A percentile compares a stretch with the other conserved stretches of the same genome.
Evolutionary conservation across 2,113 vertebrate species (phyloP).

Genomic region (Pristiophorus japonicus): DNA sequence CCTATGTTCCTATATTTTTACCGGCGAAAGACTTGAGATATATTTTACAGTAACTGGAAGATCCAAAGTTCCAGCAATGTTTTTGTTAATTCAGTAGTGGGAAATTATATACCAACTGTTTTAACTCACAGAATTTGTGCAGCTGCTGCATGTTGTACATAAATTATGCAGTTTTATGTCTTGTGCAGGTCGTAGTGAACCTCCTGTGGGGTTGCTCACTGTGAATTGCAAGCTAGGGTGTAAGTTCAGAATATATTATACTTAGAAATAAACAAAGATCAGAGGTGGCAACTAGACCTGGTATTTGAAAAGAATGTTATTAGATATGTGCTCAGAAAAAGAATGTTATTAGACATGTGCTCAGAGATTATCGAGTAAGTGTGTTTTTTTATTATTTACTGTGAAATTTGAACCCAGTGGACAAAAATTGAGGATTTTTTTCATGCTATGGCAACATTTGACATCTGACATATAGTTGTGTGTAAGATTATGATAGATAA

Average conservation of each 20-base stretch:
- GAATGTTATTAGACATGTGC: neutral
- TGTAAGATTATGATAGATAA: neutral
- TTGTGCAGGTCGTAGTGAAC: neutral
- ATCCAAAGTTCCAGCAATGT: neutral
- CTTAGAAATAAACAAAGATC: neutral
- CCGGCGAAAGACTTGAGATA: neutral
- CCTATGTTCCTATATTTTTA: neutral
- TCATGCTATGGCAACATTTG: neutral
- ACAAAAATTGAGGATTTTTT: conserved; percentile 26
- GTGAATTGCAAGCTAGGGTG: neutral
- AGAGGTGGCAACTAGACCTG: neutral
- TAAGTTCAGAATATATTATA: neutral
- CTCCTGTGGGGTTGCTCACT: neutral
- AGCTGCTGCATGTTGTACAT: neutral
- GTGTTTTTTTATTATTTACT: neutral
- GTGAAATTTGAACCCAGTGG: conserved; percentile 12
- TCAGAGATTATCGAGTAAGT: neutral
- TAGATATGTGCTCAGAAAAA: neutral
- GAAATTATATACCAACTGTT: neutral
- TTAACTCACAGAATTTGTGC: neutral
- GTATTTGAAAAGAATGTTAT: neutral
- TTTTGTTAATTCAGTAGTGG: neutral
- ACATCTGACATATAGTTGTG: neutral
- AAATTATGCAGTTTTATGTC: neutral
- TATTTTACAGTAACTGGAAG: neutral